Percentiles rank a stretch among this genome's conserved stretches.
Conservation (phyloP, 2,113 vertebrate species). For the Taurulus bubalis region DNA sequence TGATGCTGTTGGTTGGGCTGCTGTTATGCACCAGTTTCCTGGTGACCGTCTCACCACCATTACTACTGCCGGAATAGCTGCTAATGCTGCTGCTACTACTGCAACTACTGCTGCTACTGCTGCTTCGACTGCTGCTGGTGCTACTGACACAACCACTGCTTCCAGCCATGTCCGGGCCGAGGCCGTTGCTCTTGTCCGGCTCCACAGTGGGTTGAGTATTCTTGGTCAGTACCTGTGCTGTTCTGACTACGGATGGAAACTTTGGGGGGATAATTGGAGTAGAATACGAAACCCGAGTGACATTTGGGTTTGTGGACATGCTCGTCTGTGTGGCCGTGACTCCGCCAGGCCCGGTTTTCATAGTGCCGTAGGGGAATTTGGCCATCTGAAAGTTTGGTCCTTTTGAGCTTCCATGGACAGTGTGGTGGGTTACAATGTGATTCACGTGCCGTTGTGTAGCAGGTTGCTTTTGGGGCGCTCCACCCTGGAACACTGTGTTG, state of each 20-base stretch:
- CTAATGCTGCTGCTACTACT: constrained; percentile 79
- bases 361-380: constrained; percentile 87
- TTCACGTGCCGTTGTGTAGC: constrained; percentile 66
- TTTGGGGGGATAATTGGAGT: constrained; percentile 85
- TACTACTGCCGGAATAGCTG: constrained; percentile 76
- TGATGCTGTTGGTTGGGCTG: constrained; percentile 60
- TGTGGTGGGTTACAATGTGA: constrained; percentile 80
- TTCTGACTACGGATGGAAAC: constrained; percentile 74
- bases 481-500: constrained; percentile 94
- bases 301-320: constrained; percentile 88
- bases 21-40: constrained; percentile 63
- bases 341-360: constrained; percentile 84
- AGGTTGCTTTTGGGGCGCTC: constrained; percentile 76
- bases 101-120: constrained; percentile 78
- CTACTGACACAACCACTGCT: constrained; percentile 72
- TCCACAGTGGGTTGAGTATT: constrained; percentile 71
- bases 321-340: constrained; percentile 88
- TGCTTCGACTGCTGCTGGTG: constrained; percentile 77
- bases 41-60: constrained; percentile 62
- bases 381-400: constrained; percentile 84
- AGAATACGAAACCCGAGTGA: constrained; percentile 86
- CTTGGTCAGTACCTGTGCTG: constrained; percentile 80
- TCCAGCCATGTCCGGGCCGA: constrained; percentile 68
- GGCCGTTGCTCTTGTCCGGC: constrained; percentile 73
- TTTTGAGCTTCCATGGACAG: constrained; percentile 85